Percentiles rank a stretch among this genome's conserved stretches.
Evolutionary conservation across 2,888 invertebrate genomes (phyloP).

Genomic region (Diadromus collaris): DNA sequence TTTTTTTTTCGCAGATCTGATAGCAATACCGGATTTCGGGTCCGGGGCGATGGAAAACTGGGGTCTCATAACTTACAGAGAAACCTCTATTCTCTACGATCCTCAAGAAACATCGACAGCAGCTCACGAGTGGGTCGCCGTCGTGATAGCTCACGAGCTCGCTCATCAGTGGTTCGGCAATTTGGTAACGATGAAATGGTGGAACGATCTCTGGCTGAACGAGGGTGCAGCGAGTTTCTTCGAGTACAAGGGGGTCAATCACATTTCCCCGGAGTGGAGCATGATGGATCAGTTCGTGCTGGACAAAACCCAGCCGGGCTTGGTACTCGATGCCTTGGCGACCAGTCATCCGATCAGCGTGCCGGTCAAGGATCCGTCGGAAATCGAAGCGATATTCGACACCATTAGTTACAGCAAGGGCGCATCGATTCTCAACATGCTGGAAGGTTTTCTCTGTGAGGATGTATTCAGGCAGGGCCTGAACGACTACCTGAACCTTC

Average conservation of each 20-base stretch:
- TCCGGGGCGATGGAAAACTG: conserved; percentile 89
- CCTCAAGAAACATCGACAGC: conserved; percentile 84
- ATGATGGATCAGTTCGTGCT: conserved; percentile 88
- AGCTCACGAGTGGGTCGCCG: conserved; percentile 86
- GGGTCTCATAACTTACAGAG: conserved; percentile 90
- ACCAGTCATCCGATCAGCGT: conserved; percentile 88
- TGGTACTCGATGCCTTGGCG: conserved; percentile 85
- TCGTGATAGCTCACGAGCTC: conserved; percentile 86
- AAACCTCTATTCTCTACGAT: conserved; percentile 86
- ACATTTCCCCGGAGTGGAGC: conserved; percentile 84
- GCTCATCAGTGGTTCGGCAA: conserved; percentile 96
- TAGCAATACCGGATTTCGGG: conserved; percentile 87
- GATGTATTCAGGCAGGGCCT: conserved; percentile 85
- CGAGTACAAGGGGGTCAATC: conserved; percentile 87
- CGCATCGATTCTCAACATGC: conserved; percentile 87
- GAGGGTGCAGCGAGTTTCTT: conserved; percentile 93
- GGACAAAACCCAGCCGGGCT: conserved; percentile 86
- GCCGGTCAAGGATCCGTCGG: conserved; percentile 85
- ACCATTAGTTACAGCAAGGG: conserved; percentile 90
- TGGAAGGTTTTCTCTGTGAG: conserved; percentile 85
- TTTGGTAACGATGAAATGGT: conserved; percentile 96
- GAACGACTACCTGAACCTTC: conserved; percentile 85
- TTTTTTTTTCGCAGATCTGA: conserved; percentile 81
- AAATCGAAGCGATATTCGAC: conserved; percentile 89
- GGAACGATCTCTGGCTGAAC: conserved; percentile 95